Conservation (phyloP, 2,797 vertebrate genomes). For the Microctenopoma stevenorrisi region DNA sequence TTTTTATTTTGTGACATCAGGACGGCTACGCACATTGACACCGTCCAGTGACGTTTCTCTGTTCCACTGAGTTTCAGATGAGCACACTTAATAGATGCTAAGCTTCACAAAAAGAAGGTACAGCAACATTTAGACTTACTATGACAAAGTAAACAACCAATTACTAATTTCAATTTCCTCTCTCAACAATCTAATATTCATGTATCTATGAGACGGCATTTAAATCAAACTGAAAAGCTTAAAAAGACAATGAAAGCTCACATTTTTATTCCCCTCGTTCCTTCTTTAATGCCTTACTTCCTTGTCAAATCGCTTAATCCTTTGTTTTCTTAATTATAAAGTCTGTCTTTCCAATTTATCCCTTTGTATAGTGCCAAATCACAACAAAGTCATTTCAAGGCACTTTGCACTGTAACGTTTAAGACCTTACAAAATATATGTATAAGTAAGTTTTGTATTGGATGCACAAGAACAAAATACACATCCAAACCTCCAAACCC, state of each 20-base stretch:
- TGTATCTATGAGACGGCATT: background rate
- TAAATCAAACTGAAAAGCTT: background rate
- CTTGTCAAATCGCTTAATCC: background rate
- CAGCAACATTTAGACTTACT: background rate
- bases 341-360: background rate
- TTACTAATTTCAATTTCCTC: background rate
- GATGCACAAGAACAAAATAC: background rate
- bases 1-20: constrained; percentile 50
- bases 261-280: background rate
- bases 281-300: background rate
- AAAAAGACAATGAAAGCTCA: background rate
- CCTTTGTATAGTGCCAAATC: background rate
- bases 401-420: too few relatives aligned
- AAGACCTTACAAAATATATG: too few relatives aligned
- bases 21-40: constrained; percentile 33
- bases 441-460: background rate
- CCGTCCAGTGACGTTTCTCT: constrained; percentile 35
- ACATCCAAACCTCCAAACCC: constrained; percentile 1
- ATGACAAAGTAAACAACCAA: background rate
- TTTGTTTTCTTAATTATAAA: background rate
- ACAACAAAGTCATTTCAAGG: too few relatives aligned
- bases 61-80: constrained; percentile 36
- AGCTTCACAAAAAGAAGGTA: constrained; percentile 22
- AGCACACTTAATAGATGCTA: constrained; percentile 54
- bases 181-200: background rate